Conservation (phyloP, 2,888 invertebrate species). For the Acronicta psi region DNA sequence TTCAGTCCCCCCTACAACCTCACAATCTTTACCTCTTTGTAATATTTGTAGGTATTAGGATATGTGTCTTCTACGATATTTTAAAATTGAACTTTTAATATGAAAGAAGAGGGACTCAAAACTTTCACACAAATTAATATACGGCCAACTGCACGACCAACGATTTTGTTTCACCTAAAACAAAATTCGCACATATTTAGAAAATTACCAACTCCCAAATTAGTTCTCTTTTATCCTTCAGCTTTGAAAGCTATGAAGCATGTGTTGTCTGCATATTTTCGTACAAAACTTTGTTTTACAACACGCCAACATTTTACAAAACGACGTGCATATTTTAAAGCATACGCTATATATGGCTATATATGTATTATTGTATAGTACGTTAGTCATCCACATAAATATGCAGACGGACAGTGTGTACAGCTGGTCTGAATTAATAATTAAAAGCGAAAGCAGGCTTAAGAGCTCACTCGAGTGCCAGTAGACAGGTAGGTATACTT, state of each 20-base stretch:
- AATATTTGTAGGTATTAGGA: too few species aligned
- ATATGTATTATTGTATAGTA: conserved; percentile 52
- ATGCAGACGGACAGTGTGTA: conserved; percentile 59
- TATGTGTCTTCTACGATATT: too few species aligned
- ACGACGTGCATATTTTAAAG: conserved; percentile 37
- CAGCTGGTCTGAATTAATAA: conserved; percentile 70
- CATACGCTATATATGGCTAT: conserved; percentile 29
- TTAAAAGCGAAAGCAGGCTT: conserved; percentile 71
- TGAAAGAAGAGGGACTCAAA: background rate
- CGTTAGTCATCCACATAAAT: conserved; percentile 58
- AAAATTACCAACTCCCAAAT: conserved; percentile 1
- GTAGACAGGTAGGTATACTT: background rate
- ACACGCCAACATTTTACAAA: conserved; percentile 27
- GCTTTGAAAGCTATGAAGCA: conserved; percentile 3
- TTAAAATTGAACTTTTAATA: too few species aligned
- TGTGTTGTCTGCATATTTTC: conserved; percentile 36
- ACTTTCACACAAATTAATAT: background rate
- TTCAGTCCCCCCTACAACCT: too few species aligned
- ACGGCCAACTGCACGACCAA: background rate
- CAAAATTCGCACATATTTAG: background rate
- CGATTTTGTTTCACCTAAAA: too few species aligned
- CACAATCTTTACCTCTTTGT: too few species aligned
- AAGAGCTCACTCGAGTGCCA: conserved; percentile 62
- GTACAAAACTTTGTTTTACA: conserved; percentile 30
- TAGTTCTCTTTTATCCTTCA: background rate